Conservation (phyloP, 2,888 invertebrate genomes). For the Himalopsyche tibetana region DNA sequence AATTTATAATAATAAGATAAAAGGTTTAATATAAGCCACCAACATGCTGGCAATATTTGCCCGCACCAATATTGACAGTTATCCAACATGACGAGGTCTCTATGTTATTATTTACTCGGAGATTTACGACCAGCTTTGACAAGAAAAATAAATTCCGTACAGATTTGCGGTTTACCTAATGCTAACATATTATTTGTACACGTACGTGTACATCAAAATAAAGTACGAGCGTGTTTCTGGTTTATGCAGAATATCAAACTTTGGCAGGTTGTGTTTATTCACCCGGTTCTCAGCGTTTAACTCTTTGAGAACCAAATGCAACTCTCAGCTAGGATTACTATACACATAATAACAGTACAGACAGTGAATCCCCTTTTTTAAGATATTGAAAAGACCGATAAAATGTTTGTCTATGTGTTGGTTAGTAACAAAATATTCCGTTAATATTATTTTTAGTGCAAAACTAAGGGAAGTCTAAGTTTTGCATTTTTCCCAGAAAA, state of each 20-base stretch:
- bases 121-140: slow-evolving; percentile 5
- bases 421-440: no score
- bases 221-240: background rate
- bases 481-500: no score
- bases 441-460: no score
- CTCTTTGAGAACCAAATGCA: background rate
- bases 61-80: slow-evolving; percentile 4
- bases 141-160: background rate
- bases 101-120: background rate
- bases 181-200: slow-evolving; percentile 4
- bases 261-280: background rate
- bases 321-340: no score
- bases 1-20: background rate
- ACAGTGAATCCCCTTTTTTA: no score
- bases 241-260: background rate
- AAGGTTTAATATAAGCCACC: background rate
- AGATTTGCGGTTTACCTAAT: slow-evolving; percentile 21
- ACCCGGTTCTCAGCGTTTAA: background rate
- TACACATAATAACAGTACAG: no score
- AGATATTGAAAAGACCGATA: no score
- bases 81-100: background rate
- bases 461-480: no score
- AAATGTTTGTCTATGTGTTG: no score
- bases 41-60: background rate
- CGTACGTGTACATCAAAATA: background rate